Base-by-base conservation (phyloP, 2,113 vertebrate genomes). In the Lonchura striata region DNA sequence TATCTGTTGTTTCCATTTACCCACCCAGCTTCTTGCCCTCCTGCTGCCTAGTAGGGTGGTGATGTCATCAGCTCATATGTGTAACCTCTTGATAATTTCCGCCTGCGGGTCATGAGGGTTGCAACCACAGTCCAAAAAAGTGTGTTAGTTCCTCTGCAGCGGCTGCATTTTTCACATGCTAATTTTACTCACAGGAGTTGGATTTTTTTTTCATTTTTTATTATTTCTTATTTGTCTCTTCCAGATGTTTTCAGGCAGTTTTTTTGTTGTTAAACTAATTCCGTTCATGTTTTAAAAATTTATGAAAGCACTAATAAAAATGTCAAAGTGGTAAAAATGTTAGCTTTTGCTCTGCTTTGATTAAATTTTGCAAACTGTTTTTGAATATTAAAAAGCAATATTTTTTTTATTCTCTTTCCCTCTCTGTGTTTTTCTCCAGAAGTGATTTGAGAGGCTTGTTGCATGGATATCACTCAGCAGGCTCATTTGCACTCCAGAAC, bases 301-400 rank as follows among this genome's bases (percentile, higher is more conserved):
- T 98, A 98, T 98, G 98, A 98, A 98, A 97, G 97, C 97, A 70
- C 98, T 98, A 98, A 98, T 98, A 98, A 98, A 98, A 98, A 98
- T 98, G 98, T 98, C 98, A 98, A 97, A 98, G 97, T 98, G 97
- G 98, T 98, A 98, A 98, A 98, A 98, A 98, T 98, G 98, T 98
- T 98, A 98, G 98, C 98, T 98, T 98, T 98, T 98, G 97, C 97
- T 98, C 97, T 97, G 98, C 98, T 98, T 98, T 98, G 98, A 98
- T 98, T 98, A 98, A 98, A 98, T 98, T 98, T 98, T 97, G 97
- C 98, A 98, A 98, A 98, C 98, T 98, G 98, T 98, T 98, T 98
- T 98, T 98, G 98, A 98, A 98, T 98, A 98, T 98, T 98, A 98
- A 98, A 98, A 98, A 98, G 98, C 98, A 98, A 97, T 98, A 97